Base-by-base conservation (phyloP, 2,113 vertebrate species). In the Dicerorhinus sumatrensis region DNA sequence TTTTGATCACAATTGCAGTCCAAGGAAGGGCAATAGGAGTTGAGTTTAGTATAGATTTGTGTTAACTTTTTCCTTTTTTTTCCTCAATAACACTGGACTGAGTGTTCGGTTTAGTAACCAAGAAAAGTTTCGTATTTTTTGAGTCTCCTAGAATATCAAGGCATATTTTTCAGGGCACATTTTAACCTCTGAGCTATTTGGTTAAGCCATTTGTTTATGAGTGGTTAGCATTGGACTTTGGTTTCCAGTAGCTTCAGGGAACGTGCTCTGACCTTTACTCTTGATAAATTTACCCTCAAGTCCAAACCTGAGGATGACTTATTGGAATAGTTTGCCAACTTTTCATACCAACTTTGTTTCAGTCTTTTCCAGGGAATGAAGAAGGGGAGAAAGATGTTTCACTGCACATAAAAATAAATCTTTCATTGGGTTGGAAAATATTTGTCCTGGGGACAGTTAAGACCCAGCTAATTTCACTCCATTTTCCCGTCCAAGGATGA, bases 231-330 rank as follows among this genome's bases (percentile, higher is more conserved):
- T n/a, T 69, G 39, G 46, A 72, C n/a, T 75, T 36, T 48, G 27
- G 33, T 82, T 87, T 93, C n/a, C 33, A 29, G 23, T 58, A 48
- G 56, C 62, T 90, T 95, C 63, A 72, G 27, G 88, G 65, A 83
- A 72, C 31, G 69, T 20, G 12, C 42, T 69, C 51, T 58, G 70
- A 85, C 56, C 60, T 95, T 93, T 93, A 88, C 58, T 76, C 27
- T 92, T 95, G 73, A 96, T 62, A 65, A 85, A 89, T 92, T 76
- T 76, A 92, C n/a, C 54, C 94, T 76, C 12, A 56, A 83, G 93
- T 46, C 42, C 69, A 82, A 93, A 95, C 54, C 54, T 92, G 27
- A 89, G n/a, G 60, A 94, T 65, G 80, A 94, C 51, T 90, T 72
- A 86, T 97, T 62, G 75, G 79, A 89, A 46, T 29, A 88, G 54